phyloP scores from a whole-genome alignment of 2,797 vertebrate genomes.

The Lagocephalus sceleratus region DNA sequence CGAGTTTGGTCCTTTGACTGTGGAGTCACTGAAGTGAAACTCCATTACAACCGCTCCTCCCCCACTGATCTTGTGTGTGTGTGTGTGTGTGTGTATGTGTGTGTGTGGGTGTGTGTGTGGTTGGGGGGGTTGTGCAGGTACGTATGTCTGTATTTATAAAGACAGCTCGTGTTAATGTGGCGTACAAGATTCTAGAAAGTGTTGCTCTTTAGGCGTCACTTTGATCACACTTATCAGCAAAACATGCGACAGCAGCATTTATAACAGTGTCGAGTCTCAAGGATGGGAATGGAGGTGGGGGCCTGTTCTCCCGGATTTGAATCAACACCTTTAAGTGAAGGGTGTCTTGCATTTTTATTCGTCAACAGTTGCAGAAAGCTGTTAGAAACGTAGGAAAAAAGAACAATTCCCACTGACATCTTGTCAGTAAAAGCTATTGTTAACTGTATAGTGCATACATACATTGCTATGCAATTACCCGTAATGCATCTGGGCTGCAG shows the following conservation, averaged over 20 bases:
- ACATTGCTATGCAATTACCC: neutral
- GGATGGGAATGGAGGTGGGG: constrained; percentile 29
- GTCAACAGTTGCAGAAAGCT: constrained; percentile 31
- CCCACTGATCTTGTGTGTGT: constrained; percentile 53
- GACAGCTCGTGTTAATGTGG: constrained; percentile 45
- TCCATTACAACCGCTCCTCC: constrained; percentile 68
- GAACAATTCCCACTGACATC: constrained; percentile 4
- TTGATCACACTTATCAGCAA: constrained; percentile 36
- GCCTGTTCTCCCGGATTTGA: constrained; percentile 32
- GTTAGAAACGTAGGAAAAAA: constrained; percentile 29
- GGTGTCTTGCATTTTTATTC: constrained; percentile 35
- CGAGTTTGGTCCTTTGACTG: constrained; percentile 61
- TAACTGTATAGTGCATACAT: no score
- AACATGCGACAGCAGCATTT: constrained; percentile 34
- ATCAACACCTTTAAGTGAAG: constrained; percentile 53
- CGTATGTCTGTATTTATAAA: constrained; percentile 15
- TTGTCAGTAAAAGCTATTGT: no score
- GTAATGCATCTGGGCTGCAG: no score
- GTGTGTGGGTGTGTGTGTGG: neutral
- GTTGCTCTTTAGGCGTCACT: constrained; percentile 40
- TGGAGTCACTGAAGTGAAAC: constrained; percentile 70
- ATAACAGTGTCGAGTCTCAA: constrained; percentile 14
- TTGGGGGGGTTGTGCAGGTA: neutral
- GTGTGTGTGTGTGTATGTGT: neutral
- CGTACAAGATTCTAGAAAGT: constrained; percentile 34